A percentile compares a stretch with the other conserved stretches of the same genome.
Conservation (phyloP, 2,888 invertebrate genomes). For the Leptopilina drosophilae region DNA sequence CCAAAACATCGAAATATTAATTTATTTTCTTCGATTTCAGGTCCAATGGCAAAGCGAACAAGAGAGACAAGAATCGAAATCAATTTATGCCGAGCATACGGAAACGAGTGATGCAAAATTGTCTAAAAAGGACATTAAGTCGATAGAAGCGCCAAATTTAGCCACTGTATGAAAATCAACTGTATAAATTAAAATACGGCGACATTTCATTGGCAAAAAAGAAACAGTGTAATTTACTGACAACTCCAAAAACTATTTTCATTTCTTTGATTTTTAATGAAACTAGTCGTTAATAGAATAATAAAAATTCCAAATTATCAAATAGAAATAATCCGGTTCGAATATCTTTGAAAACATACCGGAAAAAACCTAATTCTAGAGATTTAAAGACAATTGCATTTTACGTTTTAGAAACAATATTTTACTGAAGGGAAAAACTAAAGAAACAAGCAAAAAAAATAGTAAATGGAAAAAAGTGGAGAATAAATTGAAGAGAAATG, state of each 20-base stretch:
- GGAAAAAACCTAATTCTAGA: not conserved
- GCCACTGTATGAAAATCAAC: not conserved
- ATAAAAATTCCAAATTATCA: not conserved
- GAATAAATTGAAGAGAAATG: too few species aligned
- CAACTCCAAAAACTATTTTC: not conserved
- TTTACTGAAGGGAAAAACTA: not conserved
- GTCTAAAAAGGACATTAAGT: conserved; percentile 52
- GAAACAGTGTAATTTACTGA: too few species aligned
- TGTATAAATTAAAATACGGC: conserved; percentile 7
- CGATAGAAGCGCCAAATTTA: conserved; percentile 56
- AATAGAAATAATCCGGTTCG: not conserved
- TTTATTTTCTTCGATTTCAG: conserved; percentile 73
- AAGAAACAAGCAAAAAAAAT: too few species aligned
- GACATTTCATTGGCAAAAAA: not conserved
- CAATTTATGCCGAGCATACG: conserved; percentile 63
- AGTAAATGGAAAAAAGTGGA: too few species aligned
- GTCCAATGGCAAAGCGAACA: conserved; percentile 87
- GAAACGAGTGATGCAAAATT: conserved; percentile 27
- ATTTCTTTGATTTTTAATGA: not conserved
- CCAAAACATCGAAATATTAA: too few species aligned
- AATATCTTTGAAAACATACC: not conserved
- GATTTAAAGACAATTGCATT: not conserved
- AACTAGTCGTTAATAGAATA: not conserved
- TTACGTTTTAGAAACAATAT: not conserved
- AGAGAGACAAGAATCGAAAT: conserved; percentile 81